Conservation (phyloP, 2,797 vertebrate genomes). For the Mus spretus region DNA sequence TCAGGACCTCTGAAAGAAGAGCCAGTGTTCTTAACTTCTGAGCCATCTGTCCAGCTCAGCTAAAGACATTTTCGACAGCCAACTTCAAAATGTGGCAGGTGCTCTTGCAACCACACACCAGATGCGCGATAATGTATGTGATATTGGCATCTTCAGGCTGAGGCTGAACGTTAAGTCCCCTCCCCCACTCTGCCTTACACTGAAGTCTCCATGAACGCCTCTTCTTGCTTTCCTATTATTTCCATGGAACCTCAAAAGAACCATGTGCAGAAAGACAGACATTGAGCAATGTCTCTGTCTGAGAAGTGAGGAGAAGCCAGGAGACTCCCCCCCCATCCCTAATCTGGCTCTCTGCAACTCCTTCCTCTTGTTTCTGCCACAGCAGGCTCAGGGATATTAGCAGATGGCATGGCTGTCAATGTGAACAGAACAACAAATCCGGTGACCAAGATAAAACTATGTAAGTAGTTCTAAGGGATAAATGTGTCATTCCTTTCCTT, state of each 20-base stretch:
- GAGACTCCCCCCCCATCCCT: background rate
- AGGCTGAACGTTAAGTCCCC: too few relatives aligned
- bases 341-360: fast-evolving
- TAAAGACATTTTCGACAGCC: background rate
- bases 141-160: too few relatives aligned
- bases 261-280: background rate
- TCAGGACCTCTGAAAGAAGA: too few relatives aligned
- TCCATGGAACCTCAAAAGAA: background rate
- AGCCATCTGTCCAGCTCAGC: background rate
- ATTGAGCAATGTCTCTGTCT: too few relatives aligned
- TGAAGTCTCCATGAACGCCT: background rate
- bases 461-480: background rate
- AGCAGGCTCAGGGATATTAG: background rate
- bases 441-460: background rate
- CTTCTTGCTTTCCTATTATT: background rate
- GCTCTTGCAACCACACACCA: background rate
- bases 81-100: background rate
- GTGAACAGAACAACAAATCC: background rate
- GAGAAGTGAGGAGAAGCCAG: background rate
- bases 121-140: too few relatives aligned
- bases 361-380: fast-evolving
- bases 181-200: background rate
- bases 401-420: background rate
- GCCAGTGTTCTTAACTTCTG: too few relatives aligned
- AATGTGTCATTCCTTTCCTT: background rate